A percentile compares a stretch with the other conserved stretches of the same genome.
phyloP scores from a whole-genome alignment of 2,888 invertebrate genomes.

The Atethmia centrago region DNA sequence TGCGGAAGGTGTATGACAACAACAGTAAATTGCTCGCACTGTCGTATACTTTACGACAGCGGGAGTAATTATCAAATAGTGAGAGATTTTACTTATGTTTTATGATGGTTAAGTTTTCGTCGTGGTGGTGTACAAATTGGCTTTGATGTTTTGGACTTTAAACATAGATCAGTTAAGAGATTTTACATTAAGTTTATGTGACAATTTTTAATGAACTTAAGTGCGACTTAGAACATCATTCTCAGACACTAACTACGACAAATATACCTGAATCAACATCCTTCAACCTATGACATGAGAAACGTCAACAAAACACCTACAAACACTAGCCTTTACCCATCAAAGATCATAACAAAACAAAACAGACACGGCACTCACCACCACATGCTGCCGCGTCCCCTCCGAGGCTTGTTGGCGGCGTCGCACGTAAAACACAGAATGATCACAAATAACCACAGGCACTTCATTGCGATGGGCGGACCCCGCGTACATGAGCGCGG shows the following conservation, averaged over 20 bases:
- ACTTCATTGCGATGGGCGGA: slow-evolving; percentile 89
- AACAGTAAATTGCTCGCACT: slow-evolving; percentile 46
- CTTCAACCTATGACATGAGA: slow-evolving; percentile 25
- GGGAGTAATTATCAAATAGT: slow-evolving; percentile 42
- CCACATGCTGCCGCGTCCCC: slow-evolving; percentile 97
- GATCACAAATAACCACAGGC: slow-evolving; percentile 90
- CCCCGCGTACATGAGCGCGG: slow-evolving; percentile 85
- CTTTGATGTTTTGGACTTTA: slow-evolving; percentile 9
- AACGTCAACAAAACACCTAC: slow-evolving; percentile 46
- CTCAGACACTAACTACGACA: background rate
- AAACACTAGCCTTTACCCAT: slow-evolving; percentile 16
- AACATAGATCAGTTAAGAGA: background rate
- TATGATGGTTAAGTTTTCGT: slow-evolving; percentile 1
- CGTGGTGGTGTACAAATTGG: slow-evolving; percentile 17
- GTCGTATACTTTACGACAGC: slow-evolving; percentile 54
- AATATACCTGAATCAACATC: background rate
- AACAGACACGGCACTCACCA: slow-evolving; percentile 92
- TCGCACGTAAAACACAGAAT: slow-evolving; percentile 89
- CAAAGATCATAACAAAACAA: slow-evolving; percentile 45
- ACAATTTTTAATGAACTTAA: background rate
- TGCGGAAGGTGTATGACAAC: slow-evolving; percentile 49
- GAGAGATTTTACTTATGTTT: slow-evolving; percentile 33
- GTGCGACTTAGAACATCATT: background rate
- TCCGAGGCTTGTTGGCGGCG: slow-evolving; percentile 92
- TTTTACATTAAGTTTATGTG: background rate